A percentile compares a stretch with the other conserved stretches of the same genome.
phyloP scores from a whole-genome alignment of 2,797 vertebrate species.

The Sebastes steindachneri region DNA sequence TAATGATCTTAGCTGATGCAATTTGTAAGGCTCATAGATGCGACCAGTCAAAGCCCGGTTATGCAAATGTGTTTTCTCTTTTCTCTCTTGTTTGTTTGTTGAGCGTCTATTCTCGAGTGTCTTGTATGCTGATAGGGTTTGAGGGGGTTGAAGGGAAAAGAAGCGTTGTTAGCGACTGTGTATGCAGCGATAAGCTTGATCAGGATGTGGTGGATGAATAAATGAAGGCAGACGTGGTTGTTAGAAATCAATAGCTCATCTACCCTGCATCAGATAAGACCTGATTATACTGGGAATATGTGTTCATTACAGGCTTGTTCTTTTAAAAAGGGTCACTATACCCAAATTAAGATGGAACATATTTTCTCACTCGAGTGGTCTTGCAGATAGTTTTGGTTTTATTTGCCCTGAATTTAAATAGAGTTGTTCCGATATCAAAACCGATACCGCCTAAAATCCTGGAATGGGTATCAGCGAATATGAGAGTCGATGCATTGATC shows the following conservation, averaged over 20 bases:
- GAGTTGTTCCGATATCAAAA: not conserved
- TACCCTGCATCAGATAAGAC: constrained; percentile 1
- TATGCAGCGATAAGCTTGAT: constrained; percentile 1
- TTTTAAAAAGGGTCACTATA: not conserved
- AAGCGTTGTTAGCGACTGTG: not conserved
- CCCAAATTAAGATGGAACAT: not conserved
- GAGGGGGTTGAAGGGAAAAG: not conserved
- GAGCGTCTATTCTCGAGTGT: constrained; percentile 25
- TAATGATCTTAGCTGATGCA: constrained; percentile 50
- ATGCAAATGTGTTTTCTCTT: constrained; percentile 29
- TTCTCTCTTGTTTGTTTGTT: constrained; percentile 13
- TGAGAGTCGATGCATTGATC: not conserved
- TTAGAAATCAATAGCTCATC: constrained; percentile 49
- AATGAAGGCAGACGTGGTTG: constrained; percentile 32
- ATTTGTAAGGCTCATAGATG: constrained; percentile 22
- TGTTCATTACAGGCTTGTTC: constrained; percentile 9
- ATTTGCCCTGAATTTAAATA: not conserved
- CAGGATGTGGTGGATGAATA: constrained; percentile 6
- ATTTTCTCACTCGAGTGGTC: not conserved
- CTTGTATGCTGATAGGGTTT: constrained; percentile 12
- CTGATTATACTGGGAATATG: not conserved
- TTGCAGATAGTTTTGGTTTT: not conserved
- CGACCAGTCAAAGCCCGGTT: constrained; percentile 22
- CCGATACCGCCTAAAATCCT: not conserved
- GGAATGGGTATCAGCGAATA: not conserved